phyloP scores from a whole-genome alignment of 2,797 vertebrate species.

The Decapterus maruadsi region DNA sequence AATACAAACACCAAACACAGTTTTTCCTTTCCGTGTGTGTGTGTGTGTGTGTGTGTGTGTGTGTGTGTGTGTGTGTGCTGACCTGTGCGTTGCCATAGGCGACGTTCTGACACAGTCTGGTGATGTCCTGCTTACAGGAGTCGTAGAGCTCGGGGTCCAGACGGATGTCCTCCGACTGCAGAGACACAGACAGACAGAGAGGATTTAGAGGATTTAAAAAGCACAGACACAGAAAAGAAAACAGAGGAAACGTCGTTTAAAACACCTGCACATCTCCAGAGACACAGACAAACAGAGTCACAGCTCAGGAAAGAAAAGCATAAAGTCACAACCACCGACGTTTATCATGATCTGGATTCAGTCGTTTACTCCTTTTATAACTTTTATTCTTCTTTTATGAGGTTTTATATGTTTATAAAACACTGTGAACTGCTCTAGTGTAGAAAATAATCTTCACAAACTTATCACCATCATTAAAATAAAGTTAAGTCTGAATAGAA shows the following conservation, averaged over 20 bases:
- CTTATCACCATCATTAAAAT: too few relatives aligned
- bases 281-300: neutral
- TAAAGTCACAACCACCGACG: too few relatives aligned
- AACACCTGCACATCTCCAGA: neutral
- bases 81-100: constrained; percentile 97
- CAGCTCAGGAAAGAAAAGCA: neutral
- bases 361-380: too few relatives aligned
- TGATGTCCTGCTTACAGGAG: constrained; percentile 94
- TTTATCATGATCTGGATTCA: too few relatives aligned
- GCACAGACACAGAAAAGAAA: neutral
- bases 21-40: neutral
- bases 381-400: too few relatives aligned
- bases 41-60: neutral
- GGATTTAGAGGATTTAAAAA: constrained; percentile 28
- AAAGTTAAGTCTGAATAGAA: too few relatives aligned
- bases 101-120: constrained; percentile 90
- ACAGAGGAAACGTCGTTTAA: neutral
- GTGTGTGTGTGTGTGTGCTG: constrained; percentile 1
- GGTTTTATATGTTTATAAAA: too few relatives aligned
- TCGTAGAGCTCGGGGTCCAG: constrained; percentile 94
- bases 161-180: constrained; percentile 93
- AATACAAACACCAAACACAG: neutral
- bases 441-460: too few relatives aligned
- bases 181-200: neutral
- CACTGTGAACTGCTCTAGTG: too few relatives aligned